Base-by-base conservation (phyloP, 1,140 invertebrate genomes). In the Popillia japonica region DNA sequence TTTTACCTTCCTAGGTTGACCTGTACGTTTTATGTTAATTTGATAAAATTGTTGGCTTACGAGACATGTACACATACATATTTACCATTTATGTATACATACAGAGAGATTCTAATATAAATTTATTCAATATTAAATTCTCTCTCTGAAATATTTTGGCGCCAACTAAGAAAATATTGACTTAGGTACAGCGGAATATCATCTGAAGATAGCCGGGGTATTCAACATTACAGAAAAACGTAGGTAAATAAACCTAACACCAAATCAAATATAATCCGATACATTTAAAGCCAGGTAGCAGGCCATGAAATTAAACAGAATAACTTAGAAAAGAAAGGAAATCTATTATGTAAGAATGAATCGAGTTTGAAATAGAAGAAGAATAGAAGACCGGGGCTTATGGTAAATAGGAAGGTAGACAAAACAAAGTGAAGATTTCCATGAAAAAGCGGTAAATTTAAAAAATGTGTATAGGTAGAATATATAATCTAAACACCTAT, bases 271-370 rank as follows among this genome's bases (percentile, higher is more conserved):
- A 68, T 68, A 68, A 68, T 68, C 22, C 61, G 61, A 68, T 68
- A 68, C 61, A 68, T 68, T 68, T 68, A 27, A 68, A 68, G 61
- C 61, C 61, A 68, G 61, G 61, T 68, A 68, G 61, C 61, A 34
- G 22, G 7, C 17, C 61, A 20, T 68, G 22, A 68, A 68, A 68
- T 68, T 68, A 68, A 68, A 68, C 61, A 17, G 22, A 11, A 34
- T 22, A 23, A 27, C 61, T 22, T 68, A 68, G 61, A 68, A 68
- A 68, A 68, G 61, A 68, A 68, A 68, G 61, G 61, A 68, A 68
- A 68, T 68, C 61, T 68, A 68, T 68, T 68, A 68, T 68, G 61
- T 22, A 11, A 17, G 61, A 68, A 27, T 17, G 61, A 55, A 68
- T 68, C 61, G 17, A 14, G 22, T 68, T 34, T 22, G 61, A 68